Evolutionary conservation across 2,113 vertebrate species (phyloP).

Genomic region (Cheilinus undulatus): DNA sequence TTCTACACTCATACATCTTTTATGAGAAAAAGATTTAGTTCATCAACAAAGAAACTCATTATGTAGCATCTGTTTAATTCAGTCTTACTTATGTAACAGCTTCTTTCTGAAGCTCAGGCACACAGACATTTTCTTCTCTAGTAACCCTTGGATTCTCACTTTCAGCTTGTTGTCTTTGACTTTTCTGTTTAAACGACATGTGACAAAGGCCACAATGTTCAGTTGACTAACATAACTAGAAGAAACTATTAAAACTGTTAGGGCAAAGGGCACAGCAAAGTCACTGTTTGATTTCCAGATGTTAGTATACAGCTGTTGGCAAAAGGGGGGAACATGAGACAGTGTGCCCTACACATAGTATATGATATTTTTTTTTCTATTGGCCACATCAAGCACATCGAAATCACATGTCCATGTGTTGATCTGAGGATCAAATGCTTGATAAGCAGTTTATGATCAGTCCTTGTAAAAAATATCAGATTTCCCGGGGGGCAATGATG

Average conservation of each 20-base stretch:
- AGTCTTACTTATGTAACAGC: background rate
- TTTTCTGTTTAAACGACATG: background rate
- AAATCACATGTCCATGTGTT: background rate
- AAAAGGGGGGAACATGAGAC: background rate
- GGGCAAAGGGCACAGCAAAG: background rate
- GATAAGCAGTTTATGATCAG: background rate
- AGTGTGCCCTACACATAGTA: slow-evolving; percentile 3
- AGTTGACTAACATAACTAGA: slow-evolving; percentile 8
- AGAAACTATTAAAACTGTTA: background rate
- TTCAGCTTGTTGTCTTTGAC: background rate
- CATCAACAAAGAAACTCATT: background rate
- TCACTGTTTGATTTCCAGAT: background rate
- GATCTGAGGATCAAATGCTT: background rate
- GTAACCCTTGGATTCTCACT: slow-evolving; percentile 8
- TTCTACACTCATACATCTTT: background rate
- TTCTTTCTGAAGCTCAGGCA: slow-evolving; percentile 29
- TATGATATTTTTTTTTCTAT: background rate
- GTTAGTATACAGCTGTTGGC: background rate
- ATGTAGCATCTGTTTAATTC: background rate
- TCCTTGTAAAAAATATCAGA: slow-evolving; percentile 33
- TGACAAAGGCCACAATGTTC: slow-evolving; percentile 1
- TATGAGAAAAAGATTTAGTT: slow-evolving; percentile 23
- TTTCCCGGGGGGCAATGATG: slow-evolving; percentile 37
- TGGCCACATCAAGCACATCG: background rate
- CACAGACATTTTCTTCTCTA: slow-evolving; percentile 16